Evolutionary conservation across 2,113 vertebrate genomes (phyloP), one percentile per base, ranked within the genome.

Genomic region (Carassius auratus): DNA sequence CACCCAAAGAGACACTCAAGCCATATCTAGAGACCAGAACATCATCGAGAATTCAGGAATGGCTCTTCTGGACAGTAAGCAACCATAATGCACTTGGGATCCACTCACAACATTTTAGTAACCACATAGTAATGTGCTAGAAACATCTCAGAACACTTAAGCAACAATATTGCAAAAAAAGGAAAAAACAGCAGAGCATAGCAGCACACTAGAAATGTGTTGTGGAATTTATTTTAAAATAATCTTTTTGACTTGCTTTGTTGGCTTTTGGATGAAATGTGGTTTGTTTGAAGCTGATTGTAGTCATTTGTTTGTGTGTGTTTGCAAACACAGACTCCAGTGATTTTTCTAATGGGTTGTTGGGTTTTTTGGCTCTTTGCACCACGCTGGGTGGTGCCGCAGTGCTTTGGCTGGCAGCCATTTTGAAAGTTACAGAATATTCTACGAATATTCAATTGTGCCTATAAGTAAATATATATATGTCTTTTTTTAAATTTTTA

Each of bases 281-380:
- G 55, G 55, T 57, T 57, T 57, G 55, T 62, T 30, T 55, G 30
- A 80, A 59, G 55, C 57, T 26, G 21, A 59, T 61, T 45, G 57
- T 38, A 26, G 50, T 17, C 52, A 74, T 62, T 61, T 57, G 21
- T 57, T 42, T 59, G 15, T 83, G 30, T 83, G 23, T 50, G 52
- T 83, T 73, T 71, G 69, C 38, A 83, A 73, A 50, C 45, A 57
- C 30, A 23, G 33, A 45, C 50, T 26, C 52, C 26, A 66, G 19
- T 68, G 52, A 68, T 81, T 81, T 66, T 81, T 80, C 38, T 26
- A 52, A 66, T 66, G 38, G 36, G 23, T 55, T 62, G 61, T 55
- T 77, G 13, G 55, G 59, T 66, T 66, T 61, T 23, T n/a, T 5
- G 33, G 19, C 61, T 14, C 21, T 66, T 48, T 61, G 38, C n/a